Conservation (phyloP, 2,113 vertebrate species). For the Empidonax alnorum region DNA sequence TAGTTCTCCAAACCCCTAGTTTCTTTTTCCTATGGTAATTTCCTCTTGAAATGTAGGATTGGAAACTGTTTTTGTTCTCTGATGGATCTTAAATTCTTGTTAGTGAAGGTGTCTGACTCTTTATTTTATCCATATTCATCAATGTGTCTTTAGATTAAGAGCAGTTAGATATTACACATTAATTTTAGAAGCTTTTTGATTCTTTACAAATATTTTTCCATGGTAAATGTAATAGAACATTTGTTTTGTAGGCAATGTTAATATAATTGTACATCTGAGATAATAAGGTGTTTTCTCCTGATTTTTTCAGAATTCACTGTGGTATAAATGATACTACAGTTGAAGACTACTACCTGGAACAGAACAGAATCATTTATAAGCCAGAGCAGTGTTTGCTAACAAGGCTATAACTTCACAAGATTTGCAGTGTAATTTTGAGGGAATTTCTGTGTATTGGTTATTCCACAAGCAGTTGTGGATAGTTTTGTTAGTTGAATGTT, state of each 20-base stretch:
- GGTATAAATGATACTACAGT: not conserved
- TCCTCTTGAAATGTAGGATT: not conserved
- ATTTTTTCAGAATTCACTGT: not conserved
- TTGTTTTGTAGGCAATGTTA: not conserved
- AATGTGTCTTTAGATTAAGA: not conserved
- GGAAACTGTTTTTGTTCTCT: not conserved
- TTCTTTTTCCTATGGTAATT: not conserved
- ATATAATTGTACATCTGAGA: not conserved
- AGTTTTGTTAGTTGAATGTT: not conserved
- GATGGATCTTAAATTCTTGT: not conserved
- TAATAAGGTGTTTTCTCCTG: not conserved
- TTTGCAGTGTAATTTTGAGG: not conserved
- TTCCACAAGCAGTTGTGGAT: not conserved
- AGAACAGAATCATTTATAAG: not conserved
- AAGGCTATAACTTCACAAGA: not conserved
- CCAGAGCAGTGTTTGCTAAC: not conserved
- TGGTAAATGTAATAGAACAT: accelerated
- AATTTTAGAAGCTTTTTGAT: not conserved
- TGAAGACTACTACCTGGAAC: not conserved
- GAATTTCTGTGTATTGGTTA: not conserved
- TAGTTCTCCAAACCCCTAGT: accelerated
- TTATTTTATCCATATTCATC: not conserved
- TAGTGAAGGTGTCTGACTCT: not conserved
- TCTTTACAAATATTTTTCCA: not conserved
- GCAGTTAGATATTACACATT: not conserved